These are phyloP conservation scores for Phoxinus phoxinus DNA, from an alignment of 2,113 vertebrate species.

Conservation along the genomic window DNA sequence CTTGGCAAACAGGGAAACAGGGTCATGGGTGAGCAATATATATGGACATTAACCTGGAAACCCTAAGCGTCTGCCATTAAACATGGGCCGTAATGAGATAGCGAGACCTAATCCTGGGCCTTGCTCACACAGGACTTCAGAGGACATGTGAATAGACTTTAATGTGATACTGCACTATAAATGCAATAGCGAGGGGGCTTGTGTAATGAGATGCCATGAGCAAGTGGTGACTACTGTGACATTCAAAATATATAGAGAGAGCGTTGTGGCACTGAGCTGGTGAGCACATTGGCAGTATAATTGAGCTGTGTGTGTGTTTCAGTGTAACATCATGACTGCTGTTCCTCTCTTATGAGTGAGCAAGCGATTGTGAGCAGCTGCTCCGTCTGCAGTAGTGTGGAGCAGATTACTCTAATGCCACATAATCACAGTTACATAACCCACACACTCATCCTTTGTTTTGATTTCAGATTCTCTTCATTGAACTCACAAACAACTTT, in stretches of 20 bases:
- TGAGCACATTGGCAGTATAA: not conserved
- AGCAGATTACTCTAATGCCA: slow-evolving; percentile 54
- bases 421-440: slow-evolving; percentile 61
- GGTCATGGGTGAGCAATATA: not conserved
- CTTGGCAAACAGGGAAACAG: not conserved
- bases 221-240: not conserved
- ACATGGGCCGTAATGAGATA: not conserved
- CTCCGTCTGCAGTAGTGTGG: slow-evolving; percentile 28
- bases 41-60: not conserved
- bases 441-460: slow-evolving; percentile 57
- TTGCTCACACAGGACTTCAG: not conserved
- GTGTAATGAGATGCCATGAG: slow-evolving; percentile 3
- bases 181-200: not conserved
- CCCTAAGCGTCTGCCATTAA: not conserved
- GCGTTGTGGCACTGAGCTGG: not conserved
- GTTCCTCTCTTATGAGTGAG: slow-evolving; percentile 9
- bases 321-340: not conserved
- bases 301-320: not conserved
- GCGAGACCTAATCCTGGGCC: not conserved
- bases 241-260: not conserved
- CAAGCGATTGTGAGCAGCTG: slow-evolving; percentile 46
- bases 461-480: slow-evolving; percentile 46
- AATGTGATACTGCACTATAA: not conserved
- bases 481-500: slow-evolving; percentile 5
- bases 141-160: slow-evolving; percentile 1